These are phyloP conservation scores for Drosophila sp. DNA, from an alignment of 1,140 invertebrate species.

Conservation along the genomic window DNA sequence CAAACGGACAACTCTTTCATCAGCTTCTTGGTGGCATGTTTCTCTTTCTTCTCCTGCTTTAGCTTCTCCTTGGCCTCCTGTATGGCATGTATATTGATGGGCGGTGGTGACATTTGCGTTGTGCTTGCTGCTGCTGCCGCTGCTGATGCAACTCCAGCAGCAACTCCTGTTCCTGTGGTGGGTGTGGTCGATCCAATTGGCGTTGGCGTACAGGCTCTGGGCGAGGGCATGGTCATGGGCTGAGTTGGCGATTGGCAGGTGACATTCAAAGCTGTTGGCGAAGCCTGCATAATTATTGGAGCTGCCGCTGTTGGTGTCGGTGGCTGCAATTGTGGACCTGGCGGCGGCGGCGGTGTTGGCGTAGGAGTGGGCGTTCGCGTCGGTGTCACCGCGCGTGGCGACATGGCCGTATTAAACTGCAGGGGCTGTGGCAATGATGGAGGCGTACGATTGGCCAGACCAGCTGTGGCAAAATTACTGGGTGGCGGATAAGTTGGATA, in stretches of 20 bases:
- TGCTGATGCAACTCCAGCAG: neutral
- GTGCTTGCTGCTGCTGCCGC: neutral
- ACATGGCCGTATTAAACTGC: constrained; percentile 59
- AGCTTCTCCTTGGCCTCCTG: constrained; percentile 82
- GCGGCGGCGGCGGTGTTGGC: constrained; percentile 48
- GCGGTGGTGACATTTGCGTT: constrained; percentile 67
- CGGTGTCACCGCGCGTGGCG: constrained; percentile 72
- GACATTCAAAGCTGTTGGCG: constrained; percentile 83
- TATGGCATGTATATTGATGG: constrained; percentile 72
- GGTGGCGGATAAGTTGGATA: constrained; percentile 43
- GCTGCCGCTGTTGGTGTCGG: constrained; percentile 42
- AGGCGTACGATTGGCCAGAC: constrained; percentile 30
- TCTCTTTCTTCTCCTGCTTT: constrained; percentile 86
- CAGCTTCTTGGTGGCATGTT: constrained; percentile 88
- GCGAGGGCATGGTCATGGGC: constrained; percentile 65
- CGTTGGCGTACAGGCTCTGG: constrained; percentile 47
- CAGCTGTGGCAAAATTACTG: constrained; percentile 38
- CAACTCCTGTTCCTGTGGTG: neutral
- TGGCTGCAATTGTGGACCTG: constrained; percentile 35
- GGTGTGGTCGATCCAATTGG: constrained; percentile 35
- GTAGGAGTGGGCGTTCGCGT: constrained; percentile 62
- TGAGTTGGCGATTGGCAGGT: constrained; percentile 67
- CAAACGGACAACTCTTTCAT: constrained; percentile 91
- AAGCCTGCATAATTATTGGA: constrained; percentile 80
- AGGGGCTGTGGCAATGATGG: constrained; percentile 33